Evolutionary conservation across 2,888 invertebrate genomes (phyloP), one percentile per base, ranked within the genome.

Genomic region (Pseudanteris insignis): DNA sequence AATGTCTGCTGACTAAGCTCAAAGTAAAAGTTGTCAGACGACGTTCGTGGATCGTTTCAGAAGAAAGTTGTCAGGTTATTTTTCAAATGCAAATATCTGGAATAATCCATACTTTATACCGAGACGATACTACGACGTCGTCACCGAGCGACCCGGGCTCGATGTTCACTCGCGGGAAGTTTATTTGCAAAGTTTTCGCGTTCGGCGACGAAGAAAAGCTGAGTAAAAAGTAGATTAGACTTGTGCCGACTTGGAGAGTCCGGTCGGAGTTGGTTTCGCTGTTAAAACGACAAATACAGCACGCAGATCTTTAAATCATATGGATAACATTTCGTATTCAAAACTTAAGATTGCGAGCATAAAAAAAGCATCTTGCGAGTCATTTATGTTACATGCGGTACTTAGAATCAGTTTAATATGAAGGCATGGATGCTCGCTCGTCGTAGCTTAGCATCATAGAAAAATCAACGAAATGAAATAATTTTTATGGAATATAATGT

Each of bases 91-190:
- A 77, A 77, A 77, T 77, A 72, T 67, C 70, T 64, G 69, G 77
- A 77, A 77, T 77, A 77, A 77, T 77, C 75, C 77, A 77, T 77
- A 77, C 76, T 77, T 77, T 75, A 77, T 71, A 72, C 69, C 70
- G 69, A 67, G 70, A 71, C 70, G 73, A 74, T 73, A 72, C 70
- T 69, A 62, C 62, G 68, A 66, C 70, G 66, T 68, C 68, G 67
- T 50, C 65, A 50, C 58, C 55, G 54, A 37, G 54, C 34, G 58
- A 63, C 59, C 68, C 62, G 63, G 68, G 66, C 63, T 58, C 43
- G 64, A 64, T 50, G 66, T 67, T 66, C 70, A 67, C 67, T 67
- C 63, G 69, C 59, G 61, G 68, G 66, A 76, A 75, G 71, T 76
- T 76, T 75, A 73, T 71, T 70, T 73, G 69, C 64, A 67, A 73